These are phyloP conservation scores for Marcusenius ussheri DNA, from an alignment of 2,113 vertebrate genomes.

Conservation along the genomic window DNA sequence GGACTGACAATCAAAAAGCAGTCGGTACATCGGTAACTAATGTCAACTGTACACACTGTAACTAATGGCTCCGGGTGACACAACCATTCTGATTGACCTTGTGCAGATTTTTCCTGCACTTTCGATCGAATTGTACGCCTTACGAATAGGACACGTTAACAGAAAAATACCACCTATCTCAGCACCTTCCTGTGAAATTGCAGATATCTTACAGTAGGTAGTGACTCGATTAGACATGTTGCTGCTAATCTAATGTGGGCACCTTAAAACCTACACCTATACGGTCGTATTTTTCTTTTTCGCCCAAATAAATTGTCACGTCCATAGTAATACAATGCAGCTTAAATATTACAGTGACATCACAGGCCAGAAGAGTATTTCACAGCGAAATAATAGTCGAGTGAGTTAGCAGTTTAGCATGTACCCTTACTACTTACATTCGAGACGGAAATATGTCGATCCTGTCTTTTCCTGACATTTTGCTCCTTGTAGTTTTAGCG, in stretches of 20 bases:
- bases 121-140: background rate
- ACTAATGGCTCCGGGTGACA: background rate
- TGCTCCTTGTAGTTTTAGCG: constrained; percentile 28
- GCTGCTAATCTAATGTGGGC: background rate
- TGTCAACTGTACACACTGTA: background rate
- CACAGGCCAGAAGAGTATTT: background rate
- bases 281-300: background rate
- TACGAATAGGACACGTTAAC: background rate
- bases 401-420: background rate
- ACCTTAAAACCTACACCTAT: background rate
- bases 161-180: background rate
- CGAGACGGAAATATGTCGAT: constrained; percentile 94
- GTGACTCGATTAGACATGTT: background rate
- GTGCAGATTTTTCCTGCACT: background rate
- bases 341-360: background rate
- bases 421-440: constrained; percentile 74
- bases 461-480: constrained; percentile 90
- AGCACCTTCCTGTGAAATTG: background rate
- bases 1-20: background rate
- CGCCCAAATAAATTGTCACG: background rate
- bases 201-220: background rate
- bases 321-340: background rate
- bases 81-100: background rate
- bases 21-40: background rate
- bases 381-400: background rate